These are phyloP conservation scores for Stegophylla sp. DNA, from an alignment of 2,888 invertebrate species.

Conservation along the genomic window DNA sequence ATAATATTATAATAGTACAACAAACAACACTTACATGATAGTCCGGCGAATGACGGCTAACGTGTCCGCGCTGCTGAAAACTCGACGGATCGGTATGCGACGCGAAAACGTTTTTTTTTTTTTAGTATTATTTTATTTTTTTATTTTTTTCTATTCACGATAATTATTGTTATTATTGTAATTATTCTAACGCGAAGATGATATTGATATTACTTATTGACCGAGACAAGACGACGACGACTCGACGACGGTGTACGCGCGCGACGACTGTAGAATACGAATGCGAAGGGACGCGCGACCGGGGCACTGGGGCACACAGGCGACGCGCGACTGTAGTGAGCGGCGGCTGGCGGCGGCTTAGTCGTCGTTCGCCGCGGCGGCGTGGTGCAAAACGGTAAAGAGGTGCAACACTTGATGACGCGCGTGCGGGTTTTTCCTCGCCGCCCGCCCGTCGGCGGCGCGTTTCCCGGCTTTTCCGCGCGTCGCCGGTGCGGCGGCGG, in stretches of 20 bases:
- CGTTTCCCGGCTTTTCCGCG: constrained; percentile 56
- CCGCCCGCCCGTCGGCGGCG: not conserved
- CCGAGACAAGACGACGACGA: too few species aligned
- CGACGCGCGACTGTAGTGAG: not conserved
- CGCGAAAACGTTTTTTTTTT: too few species aligned
- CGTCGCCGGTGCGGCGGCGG: constrained; percentile 8
- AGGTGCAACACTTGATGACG: constrained; percentile 56
- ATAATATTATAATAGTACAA: too few species aligned
- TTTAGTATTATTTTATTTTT: too few species aligned
- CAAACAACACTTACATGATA: too few species aligned
- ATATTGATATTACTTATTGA: too few species aligned
- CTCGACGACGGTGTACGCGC: not conserved
- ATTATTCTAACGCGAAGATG: too few species aligned
- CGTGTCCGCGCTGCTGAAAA: too few species aligned
- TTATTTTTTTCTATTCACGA: too few species aligned
- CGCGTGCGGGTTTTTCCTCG: constrained; percentile 28
- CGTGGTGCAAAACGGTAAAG: constrained; percentile 28
- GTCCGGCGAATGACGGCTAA: too few species aligned
- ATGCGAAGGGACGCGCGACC: not conserved
- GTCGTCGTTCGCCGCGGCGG: constrained; percentile 5
- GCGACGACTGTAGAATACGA: not conserved
- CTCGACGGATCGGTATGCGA: too few species aligned
- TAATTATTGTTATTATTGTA: too few species aligned
- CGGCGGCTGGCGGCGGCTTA: not conserved
- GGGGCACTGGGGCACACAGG: not conserved